These are phyloP conservation scores for Galbula dea DNA, from an alignment of 2,113 vertebrate species.

Conservation along the genomic window DNA sequence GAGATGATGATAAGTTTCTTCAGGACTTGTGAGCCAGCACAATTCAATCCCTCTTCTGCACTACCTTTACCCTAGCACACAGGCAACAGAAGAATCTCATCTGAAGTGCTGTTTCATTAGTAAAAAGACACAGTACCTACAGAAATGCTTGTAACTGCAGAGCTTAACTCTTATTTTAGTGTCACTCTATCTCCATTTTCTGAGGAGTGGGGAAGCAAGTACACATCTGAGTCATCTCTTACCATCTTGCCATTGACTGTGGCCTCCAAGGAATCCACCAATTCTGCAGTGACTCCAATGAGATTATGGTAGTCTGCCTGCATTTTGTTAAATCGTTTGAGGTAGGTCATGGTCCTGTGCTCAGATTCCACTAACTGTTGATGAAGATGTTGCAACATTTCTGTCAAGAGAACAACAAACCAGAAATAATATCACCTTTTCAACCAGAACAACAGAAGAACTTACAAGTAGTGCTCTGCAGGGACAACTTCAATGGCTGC, in stretches of 20 bases:
- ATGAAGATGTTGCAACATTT: constrained; percentile 81
- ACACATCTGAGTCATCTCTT: neutral
- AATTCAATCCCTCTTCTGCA: neutral
- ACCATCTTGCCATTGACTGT: constrained; percentile 93
- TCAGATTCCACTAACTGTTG: constrained; percentile 85
- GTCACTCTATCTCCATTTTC: neutral
- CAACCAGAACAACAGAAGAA: neutral
- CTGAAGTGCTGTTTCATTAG: neutral
- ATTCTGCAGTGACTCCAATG: constrained; percentile 88
- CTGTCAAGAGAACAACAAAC: constrained; percentile 59
- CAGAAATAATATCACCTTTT: neutral
- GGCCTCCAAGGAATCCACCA: constrained; percentile 92
- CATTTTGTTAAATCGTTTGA: constrained; percentile 83
- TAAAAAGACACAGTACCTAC: neutral
- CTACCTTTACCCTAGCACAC: neutral
- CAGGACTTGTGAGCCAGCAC: neutral
- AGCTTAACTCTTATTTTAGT: neutral
- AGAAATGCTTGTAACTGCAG: neutral
- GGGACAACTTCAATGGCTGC: neutral
- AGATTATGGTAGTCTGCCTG: constrained; percentile 88
- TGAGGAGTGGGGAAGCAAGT: neutral
- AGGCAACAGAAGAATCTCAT: neutral
- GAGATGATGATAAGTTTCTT: neutral
- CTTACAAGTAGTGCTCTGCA: neutral
- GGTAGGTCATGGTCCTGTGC: constrained; percentile 72